A percentile compares a stretch with the other conserved stretches of the same genome.
phyloP scores from a whole-genome alignment of 1,140 invertebrate species.

The Patella vulgata region DNA sequence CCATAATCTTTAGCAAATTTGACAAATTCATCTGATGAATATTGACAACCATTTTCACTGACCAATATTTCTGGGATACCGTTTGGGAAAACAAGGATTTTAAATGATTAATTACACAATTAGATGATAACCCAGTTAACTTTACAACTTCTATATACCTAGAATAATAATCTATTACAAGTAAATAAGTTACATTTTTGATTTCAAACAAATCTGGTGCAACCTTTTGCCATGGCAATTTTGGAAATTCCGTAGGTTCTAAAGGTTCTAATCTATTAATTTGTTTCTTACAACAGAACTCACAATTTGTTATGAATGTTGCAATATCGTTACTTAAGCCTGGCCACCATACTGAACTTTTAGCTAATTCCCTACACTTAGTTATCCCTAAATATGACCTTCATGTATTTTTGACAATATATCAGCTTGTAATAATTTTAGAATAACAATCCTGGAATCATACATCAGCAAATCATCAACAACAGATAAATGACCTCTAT shows the following conservation, averaged over 20 bases:
- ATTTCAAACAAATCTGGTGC: constrained; percentile 22
- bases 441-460: no score
- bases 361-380: constrained; percentile 11
- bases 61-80: no score
- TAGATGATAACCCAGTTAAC: no score
- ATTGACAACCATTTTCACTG: no score
- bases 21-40: no score
- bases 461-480: no score
- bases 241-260: constrained; percentile 3
- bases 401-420: no score
- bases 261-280: constrained; percentile 8
- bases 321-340: constrained; percentile 2
- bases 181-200: constrained; percentile 18
- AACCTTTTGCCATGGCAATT: constrained; percentile 24
- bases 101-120: no score
- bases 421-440: no score
- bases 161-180: constrained; percentile 45
- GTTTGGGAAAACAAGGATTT: no score
- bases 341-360: constrained; percentile 2
- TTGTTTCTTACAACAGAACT: background rate
- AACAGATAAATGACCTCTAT: no score
- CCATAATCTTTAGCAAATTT: no score
- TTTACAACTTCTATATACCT: constrained; percentile 37
- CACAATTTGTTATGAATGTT: background rate
- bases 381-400: constrained; percentile 5